These are phyloP conservation scores for Montipora foliosa DNA, from an alignment of 64 coral and sea anemone species.

Conservation along the genomic window DNA sequence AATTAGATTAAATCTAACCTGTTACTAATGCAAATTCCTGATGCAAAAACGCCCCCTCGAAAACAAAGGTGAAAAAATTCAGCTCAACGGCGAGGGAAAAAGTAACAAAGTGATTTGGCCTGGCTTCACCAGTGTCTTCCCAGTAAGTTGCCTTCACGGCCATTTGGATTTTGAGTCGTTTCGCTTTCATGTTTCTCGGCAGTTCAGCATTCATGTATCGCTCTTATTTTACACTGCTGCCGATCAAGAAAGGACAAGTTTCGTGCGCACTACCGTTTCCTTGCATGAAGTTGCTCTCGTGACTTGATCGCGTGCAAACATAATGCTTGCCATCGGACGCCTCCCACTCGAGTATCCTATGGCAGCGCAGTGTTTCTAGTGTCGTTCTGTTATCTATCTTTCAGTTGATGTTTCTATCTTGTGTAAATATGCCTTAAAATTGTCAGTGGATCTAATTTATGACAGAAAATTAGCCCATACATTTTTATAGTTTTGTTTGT, in stretches of 20 bases:
- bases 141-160: neutral
- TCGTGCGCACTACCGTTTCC: neutral
- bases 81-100: neutral
- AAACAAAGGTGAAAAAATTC: neutral
- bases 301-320: neutral
- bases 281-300: neutral
- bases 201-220: neutral
- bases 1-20: neutral
- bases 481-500: neutral
- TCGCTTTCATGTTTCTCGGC: neutral
- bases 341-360: neutral
- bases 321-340: neutral
- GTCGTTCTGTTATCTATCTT: neutral
- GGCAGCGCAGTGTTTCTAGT: neutral
- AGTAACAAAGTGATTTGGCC: neutral
- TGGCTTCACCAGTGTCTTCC: neutral
- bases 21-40: neutral
- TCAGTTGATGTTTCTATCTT: neutral
- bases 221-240: neutral
- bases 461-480: neutral
- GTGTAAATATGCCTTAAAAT: neutral
- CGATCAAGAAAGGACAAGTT: neutral
- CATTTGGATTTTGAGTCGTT: neutral
- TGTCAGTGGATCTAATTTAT: neutral
- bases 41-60: neutral